Evolutionary conservation across 2,797 vertebrate genomes (phyloP), one percentile per base, ranked within the genome.

Genomic region (Xyrichtys novacula): DNA sequence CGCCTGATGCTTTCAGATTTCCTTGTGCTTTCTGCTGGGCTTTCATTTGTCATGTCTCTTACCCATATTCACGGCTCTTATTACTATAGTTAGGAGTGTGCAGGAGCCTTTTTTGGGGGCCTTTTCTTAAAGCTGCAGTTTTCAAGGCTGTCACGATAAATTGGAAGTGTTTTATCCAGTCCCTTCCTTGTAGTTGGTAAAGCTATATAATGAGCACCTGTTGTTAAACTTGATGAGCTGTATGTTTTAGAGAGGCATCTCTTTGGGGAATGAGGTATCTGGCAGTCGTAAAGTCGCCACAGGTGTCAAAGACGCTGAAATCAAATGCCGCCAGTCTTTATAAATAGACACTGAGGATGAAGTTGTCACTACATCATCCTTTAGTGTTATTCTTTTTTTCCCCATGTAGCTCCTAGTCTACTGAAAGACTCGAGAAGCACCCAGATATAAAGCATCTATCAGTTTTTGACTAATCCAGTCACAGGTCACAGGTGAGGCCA

Each of bases 1-100:
- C 87, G 91, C 50, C 65, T 71, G 93, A 94, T 88, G 92, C 94
- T 95, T 95, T 95, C 91, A 93, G 92, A 94, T 88, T 92, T 82
- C 91, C 86, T 77, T 72, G 78, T 90, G 67, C 60, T 68, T 74
- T 71, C 65, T 50, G 43, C 25, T 2, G 54, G 46, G 47, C 65
- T 40, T 28, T 74, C 59, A 58, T 77, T 88, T 92, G 76, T 92
- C 86, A 88, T 78, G 25, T 65, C 55, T 69, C 65, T 31, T 74
- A 92, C 89, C 60, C 36, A 60, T 76, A 62, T 31, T 63, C 67
- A 69, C 50, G 44, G 32, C 65, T 55, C 38, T 49, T 56, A 46
- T 43, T n/a, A 20, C 48, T 39, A 9, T 19, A 39, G 40, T 62
- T 75, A 58, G 46, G 47, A 5, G 46, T 62, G 66, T 71, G 38